Percentiles rank a stretch among this genome's conserved stretches.
Conservation (phyloP, 2,113 vertebrate species). For the Stictonetta naevosa region DNA sequence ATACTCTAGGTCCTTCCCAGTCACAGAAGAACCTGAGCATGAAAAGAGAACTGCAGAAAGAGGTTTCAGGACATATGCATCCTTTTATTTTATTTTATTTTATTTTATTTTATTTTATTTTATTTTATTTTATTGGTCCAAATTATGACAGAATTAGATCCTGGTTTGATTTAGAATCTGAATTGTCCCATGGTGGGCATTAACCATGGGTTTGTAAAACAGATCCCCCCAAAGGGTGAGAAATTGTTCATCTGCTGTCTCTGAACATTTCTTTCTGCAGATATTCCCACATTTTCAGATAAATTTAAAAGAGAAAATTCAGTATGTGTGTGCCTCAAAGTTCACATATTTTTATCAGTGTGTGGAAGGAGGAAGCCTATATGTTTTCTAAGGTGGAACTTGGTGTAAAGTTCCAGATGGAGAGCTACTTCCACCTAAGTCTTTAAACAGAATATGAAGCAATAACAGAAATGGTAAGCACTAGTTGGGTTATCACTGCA, state of each 20-base stretch:
- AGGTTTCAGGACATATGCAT: background rate
- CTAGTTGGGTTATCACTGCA: background rate
- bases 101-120: too few relatives aligned
- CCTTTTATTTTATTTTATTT: too few relatives aligned
- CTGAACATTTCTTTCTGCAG: background rate
- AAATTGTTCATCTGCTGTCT: background rate
- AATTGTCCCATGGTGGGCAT: background rate
- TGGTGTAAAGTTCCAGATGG: background rate
- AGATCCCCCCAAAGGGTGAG: background rate
- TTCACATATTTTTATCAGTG: background rate
- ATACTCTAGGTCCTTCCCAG: background rate
- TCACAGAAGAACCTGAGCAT: background rate
- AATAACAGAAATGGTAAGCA: background rate
- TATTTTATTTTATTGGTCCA: background rate
- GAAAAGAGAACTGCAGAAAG: background rate
- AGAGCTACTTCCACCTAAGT: background rate
- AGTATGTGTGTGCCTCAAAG: background rate
- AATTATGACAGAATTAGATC: background rate
- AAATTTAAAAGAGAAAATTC: background rate
- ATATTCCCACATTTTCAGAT: background rate
- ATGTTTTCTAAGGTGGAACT: background rate
- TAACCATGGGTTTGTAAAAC: background rate
- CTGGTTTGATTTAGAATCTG: background rate
- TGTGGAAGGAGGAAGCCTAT: background rate
- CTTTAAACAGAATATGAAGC: background rate